Conservation (phyloP, 1,140 invertebrate genomes). For the Dendroctonus ponderosae region DNA sequence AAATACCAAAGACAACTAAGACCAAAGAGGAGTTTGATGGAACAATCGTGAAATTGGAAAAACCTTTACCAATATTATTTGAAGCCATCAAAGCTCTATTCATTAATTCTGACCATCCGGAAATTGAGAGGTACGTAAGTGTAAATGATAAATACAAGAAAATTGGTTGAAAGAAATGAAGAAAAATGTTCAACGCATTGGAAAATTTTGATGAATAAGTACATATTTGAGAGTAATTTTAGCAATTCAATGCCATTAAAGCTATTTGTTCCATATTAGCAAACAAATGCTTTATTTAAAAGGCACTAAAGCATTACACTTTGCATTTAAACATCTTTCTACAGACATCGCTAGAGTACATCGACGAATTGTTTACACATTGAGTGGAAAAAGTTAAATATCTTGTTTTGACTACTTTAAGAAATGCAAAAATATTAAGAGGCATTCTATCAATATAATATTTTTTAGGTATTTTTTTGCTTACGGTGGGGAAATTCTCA, state of each 20-base stretch:
- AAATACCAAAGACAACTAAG: constrained; percentile 13
- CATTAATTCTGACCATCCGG: constrained; percentile 15
- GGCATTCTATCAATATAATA: no score
- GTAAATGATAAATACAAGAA: neutral
- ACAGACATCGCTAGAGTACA: neutral
- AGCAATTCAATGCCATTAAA: neutral
- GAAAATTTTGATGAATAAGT: constrained; percentile 3
- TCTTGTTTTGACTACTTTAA: neutral
- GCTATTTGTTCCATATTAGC: neutral
- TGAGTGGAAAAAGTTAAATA: constrained; percentile 6
- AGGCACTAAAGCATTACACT: neutral
- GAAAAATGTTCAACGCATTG: neutral
- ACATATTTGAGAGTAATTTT: no score
- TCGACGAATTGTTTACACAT: neutral
- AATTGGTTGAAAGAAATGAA: constrained; percentile 10
- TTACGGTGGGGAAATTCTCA: constrained; percentile 53
- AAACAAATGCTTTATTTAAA: neutral
- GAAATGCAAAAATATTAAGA: no score
- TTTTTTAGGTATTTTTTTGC: constrained; percentile 55
- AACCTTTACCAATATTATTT: constrained; percentile 54
- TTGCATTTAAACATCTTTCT: neutral
- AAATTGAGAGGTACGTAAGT: constrained; percentile 30
- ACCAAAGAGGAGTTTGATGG: neutral
- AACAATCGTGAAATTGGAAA: constrained; percentile 21
- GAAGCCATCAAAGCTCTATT: constrained; percentile 35